Percentiles rank a stretch among this genome's conserved stretches.
Evolutionary conservation across 2,888 invertebrate species (phyloP).

Genomic region (Tipula confusa): DNA sequence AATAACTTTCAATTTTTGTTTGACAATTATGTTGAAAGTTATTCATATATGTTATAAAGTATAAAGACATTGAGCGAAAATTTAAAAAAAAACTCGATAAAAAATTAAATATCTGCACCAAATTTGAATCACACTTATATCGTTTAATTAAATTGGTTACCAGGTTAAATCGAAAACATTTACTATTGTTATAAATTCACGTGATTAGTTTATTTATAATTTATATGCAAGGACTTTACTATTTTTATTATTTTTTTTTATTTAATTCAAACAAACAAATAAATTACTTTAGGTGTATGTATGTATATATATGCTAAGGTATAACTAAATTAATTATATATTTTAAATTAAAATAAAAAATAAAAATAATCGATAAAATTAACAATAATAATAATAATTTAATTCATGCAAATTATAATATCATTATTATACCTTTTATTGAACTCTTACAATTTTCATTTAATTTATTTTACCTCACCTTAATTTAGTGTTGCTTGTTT

Average conservation of each 20-base stretch:
- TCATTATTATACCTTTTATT: not conserved
- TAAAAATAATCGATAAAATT: not conserved
- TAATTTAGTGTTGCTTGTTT: not conserved
- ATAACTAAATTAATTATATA: not conserved
- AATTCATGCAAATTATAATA: constrained; percentile 20
- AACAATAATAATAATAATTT: constrained; percentile 3
- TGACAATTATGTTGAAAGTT: not conserved
- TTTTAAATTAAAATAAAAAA: no score
- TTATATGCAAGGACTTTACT: not conserved
- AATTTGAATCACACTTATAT: not conserved
- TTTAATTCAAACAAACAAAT: not conserved
- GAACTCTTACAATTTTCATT: constrained; percentile 20
- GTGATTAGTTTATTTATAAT: no score
- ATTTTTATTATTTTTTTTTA: not conserved
- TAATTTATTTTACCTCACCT: constrained; percentile 25
- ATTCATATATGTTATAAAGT: not conserved
- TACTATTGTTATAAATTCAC: not conserved
- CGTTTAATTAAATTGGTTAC: not conserved
- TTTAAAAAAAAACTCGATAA: not conserved
- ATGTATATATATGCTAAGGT: not conserved
- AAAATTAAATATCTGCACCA: not conserved
- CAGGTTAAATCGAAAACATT: not conserved
- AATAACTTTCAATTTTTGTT: not conserved
- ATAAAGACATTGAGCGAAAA: not conserved
- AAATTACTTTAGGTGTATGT: no score